Conservation (phyloP, 1,140 invertebrate species). For the Apis laboriosa region DNA sequence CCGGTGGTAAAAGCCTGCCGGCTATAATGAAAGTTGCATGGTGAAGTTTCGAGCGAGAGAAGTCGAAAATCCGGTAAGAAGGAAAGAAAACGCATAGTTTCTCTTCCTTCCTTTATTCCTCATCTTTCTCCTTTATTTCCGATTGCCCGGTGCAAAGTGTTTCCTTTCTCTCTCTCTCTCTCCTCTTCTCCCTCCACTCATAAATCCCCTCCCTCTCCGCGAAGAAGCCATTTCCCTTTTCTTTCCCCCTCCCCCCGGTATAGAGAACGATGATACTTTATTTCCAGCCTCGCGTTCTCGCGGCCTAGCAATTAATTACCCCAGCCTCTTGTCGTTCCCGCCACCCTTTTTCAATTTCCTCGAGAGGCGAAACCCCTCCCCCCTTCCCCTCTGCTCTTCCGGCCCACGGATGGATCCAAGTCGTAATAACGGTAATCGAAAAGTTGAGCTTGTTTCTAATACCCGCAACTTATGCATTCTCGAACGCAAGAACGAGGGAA, state of each 20-base stretch:
- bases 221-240: too few species aligned
- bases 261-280: slow-evolving; percentile 20
- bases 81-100: too few species aligned
- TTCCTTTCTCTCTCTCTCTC: not conserved
- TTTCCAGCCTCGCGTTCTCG: slow-evolving; percentile 7
- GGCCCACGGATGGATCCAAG: not conserved
- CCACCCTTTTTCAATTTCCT: slow-evolving; percentile 23
- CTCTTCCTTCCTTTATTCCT: not conserved
- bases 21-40: not conserved
- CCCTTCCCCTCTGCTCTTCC: not conserved
- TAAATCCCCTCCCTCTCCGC: too few species aligned
- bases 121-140: not conserved
- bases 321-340: not conserved
- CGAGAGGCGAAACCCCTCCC: not conserved
- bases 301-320: slow-evolving; percentile 26
- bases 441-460: not conserved
- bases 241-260: too few species aligned
- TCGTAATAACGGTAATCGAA: slow-evolving; percentile 23
- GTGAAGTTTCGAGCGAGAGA: not conserved
- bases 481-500: too few species aligned
- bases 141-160: not conserved
- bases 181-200: too few species aligned
- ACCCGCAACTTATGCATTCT: not conserved
- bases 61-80: not conserved
- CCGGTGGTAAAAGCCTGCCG: not conserved